These are phyloP conservation scores for Gadus chalcogrammus DNA, from an alignment of 2,113 vertebrate species.

Conservation along the genomic window DNA sequence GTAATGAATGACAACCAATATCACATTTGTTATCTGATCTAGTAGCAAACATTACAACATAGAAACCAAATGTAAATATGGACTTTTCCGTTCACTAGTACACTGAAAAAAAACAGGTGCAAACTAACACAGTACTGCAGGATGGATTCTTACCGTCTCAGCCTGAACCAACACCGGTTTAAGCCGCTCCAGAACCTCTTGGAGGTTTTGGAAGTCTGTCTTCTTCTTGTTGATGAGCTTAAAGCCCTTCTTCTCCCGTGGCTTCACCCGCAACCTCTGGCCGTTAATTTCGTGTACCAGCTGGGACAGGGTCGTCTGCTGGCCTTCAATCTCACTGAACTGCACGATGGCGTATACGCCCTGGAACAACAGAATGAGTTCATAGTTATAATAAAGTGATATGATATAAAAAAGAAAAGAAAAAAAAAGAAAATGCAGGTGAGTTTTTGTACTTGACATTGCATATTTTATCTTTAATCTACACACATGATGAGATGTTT, in stretches of 20 bases:
- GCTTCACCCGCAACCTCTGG: slow-evolving; percentile 79
- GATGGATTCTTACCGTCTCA: slow-evolving; percentile 64
- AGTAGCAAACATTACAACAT: too few species aligned
- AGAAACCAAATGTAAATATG: too few species aligned
- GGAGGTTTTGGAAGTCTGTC: slow-evolving; percentile 49
- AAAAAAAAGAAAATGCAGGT: too few species aligned
- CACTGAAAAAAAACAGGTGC: too few species aligned
- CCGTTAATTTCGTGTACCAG: slow-evolving; percentile 74
- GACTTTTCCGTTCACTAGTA: too few species aligned
- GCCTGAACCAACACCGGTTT: slow-evolving; percentile 69
- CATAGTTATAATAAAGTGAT: too few species aligned
- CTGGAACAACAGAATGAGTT: slow-evolving; percentile 52
- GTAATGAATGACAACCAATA: too few species aligned
- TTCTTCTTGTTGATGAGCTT: slow-evolving; percentile 74
- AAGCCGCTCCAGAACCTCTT: slow-evolving; percentile 66
- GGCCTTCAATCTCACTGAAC: slow-evolving; percentile 65
- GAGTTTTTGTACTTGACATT: too few species aligned
- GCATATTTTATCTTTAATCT: too few species aligned
- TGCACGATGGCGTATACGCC: slow-evolving; percentile 87
- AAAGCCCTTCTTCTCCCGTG: slow-evolving; percentile 83
- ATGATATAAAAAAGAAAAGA: too few species aligned
- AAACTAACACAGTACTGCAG: background rate
- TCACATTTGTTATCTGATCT: too few species aligned
- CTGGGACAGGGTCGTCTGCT: slow-evolving; percentile 64
- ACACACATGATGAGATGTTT: too few species aligned